Evolutionary conservation across 2,888 invertebrate genomes (phyloP), one percentile per base, ranked within the genome.

Genomic region (Rhimphoctona megacephalus): DNA sequence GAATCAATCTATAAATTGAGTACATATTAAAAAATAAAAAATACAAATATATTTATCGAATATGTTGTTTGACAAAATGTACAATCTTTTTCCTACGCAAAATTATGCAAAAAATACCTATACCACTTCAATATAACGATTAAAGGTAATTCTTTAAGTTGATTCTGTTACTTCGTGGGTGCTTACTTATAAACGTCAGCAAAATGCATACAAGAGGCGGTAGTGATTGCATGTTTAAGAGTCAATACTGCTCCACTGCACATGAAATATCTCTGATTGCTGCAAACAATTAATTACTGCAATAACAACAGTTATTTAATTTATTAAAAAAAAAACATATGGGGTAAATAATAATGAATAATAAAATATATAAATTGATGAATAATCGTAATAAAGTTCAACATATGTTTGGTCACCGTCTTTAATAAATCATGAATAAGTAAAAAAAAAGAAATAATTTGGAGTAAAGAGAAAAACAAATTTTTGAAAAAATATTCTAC

Each of bases 231-330:
- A 66, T 88, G 89, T 67, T 79, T 88, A 7, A 77, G 52, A 49
- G 83, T 89, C 61, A 92, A 64, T 30, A 91, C 82, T 5, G 88
- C 87, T 49, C 90, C 92, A 82, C 90, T 90, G 87, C 91, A 91
- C 89, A 91, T 89, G 80, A 90, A 92, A 72, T 91, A 90, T 70
- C 91, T 87, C 9, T 81, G 86, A 49, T 87, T 82, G 54, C 91
- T 92, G 83, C 2, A 57, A 70, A 49, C 61, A 52, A 54, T 52
- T 36, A 78, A 54, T 46, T 33, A 25, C 73, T 73, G 22, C 25
- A 25, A 30, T 19, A 46, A 49, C 9, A 11, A 25, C 7, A 14
- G 33, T n/a, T n/a, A n/a, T n/a, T n/a, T n/a, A n/a, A n/a, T n/a
- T n/a, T n/a, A n/a, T n/a, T n/a, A n/a, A n/a, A n/a, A n/a, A n/a